Evolutionary conservation across 1,140 invertebrate species (phyloP).

Genomic region (Maniola jurtina): DNA sequence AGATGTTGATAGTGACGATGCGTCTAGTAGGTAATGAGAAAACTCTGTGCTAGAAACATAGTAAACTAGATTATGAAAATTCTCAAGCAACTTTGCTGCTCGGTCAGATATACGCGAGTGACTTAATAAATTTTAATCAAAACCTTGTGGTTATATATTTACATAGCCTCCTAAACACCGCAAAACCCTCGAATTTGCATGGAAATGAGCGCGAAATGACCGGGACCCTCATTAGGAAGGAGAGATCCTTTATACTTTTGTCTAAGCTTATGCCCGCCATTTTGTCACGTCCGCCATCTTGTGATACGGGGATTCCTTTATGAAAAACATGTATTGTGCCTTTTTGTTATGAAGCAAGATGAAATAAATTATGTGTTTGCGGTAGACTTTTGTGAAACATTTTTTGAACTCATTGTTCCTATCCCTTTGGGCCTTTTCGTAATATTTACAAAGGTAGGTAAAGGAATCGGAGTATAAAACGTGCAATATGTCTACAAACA

Average conservation of each 20-base stretch:
- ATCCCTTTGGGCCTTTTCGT: background rate
- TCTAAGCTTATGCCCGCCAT: slow-evolving; percentile 52
- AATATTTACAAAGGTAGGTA: no score
- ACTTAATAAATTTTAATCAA: slow-evolving; percentile 67
- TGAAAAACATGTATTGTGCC: slow-evolving; percentile 23
- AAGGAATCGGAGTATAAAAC: no score
- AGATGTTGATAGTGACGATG: no score
- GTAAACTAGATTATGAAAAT: slow-evolving; percentile 5
- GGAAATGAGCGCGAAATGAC: slow-evolving; percentile 68
- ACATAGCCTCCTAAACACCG: slow-evolving; percentile 64
- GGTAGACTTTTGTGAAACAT: background rate
- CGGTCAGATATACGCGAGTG: slow-evolving; percentile 18
- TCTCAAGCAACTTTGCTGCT: background rate
- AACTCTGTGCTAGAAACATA: background rate
- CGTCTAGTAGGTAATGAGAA: no score
- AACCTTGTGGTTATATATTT: slow-evolving; percentile 61
- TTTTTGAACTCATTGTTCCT: background rate
- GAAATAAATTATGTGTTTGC: slow-evolving; percentile 17
- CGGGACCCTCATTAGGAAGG: slow-evolving; percentile 55
- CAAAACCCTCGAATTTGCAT: slow-evolving; percentile 68
- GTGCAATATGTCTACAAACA: no score
- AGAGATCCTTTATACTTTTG: slow-evolving; percentile 60
- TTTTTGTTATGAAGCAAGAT: slow-evolving; percentile 17
- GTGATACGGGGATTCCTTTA: slow-evolving; percentile 34
- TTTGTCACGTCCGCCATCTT: slow-evolving; percentile 51